Evolutionary conservation across 2,888 invertebrate genomes (phyloP), one percentile per base, ranked within the genome.

Genomic region (Drosophila engyochracea): DNA sequence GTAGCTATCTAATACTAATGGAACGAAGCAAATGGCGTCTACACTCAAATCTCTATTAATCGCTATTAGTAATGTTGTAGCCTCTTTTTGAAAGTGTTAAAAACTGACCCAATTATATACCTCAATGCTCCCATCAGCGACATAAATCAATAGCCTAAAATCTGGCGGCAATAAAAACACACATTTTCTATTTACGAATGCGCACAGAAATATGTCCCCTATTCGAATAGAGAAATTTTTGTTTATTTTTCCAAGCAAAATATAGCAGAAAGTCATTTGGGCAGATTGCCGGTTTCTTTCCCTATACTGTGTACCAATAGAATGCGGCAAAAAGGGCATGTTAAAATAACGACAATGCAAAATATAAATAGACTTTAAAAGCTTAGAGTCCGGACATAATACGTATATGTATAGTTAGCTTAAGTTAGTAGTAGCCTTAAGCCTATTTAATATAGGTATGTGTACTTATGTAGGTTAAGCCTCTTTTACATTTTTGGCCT

Each of bases 231-330:
- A 25, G 37, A 47, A 31, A 31, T 59, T 54, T 25, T 12, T 19
- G 35, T 55, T 55, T 47, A 35, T 53, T 53, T 72, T 14, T 31
- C 37, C 47, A 70, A 28, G 28, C 10, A 30, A 37, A 39, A 41
- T 30, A n/a, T 14, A 9, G 22, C 47, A 57, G 28, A 28, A 37
- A 47, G 35, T 58, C 37, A 41, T 63, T 53, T 39, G 66, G 66
- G 52, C 39, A 47, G 12, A 28, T 37, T n/a, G 65, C 25, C n/a
- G 74, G 28, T 44, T 19, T 28, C 33, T 0, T 7, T 10, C 5
- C 6, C 19, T 1, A 72, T 72, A 72, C 73, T 73, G 73, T 69
- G 61, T 14, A 22, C 30, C 3, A 44, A 54, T 3, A 22, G 19
- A 25, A 49, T 7, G 12, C 1, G 14, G 14, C 4, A 47, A 25